Base-by-base conservation (phyloP, 2,797 vertebrate genomes). In the Lutjanus campechanus region DNA sequence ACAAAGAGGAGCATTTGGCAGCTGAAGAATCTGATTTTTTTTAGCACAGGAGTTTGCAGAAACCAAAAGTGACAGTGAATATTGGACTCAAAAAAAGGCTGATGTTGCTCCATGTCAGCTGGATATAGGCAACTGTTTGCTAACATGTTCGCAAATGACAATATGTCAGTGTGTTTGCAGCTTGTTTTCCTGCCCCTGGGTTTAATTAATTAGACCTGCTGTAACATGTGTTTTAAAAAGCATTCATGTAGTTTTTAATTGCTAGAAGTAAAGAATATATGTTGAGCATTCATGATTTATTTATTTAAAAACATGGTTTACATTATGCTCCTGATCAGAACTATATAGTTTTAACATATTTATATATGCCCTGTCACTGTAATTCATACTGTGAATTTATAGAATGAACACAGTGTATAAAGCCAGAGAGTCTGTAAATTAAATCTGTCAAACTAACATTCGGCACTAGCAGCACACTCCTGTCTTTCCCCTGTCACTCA, bases 401-500 rank as follows among this genome's bases (percentile, higher is more conserved):
- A 15, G 76, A 41, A 15, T 75, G 66, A 77, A 80, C 46, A 62
- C 43, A 43, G 17, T 59, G 47, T 40, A 70, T 25, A 55, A 58
- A 76, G 60, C 43, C 75, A 19, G 67, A 19, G 67, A 63, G 69
- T 59, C 49, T 59, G 69, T 44, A 80, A 88, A 88, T 73, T 76
- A n/a, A 70, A 85, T 72, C 13, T 83, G 86, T 89, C 86, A 88
- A 78, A 58, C 65, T 70, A 71, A 70, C 63, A 72, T 63, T 73
- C 66, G 56, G 29, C 47, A 46, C 69, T 16, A 43, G 47, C 64
- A 47, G 73, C 46, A 50, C 68, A 49, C 84, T 77, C 70, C 83
- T 49, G 76, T 76, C 85, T 78, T 79, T 64, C 68, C 36, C 66
- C 81, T 66, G 79, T 77, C 91, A 70, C 75, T 89, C 84, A 73